Evolutionary conservation across 64 coral and sea anemone species (phyloP).

Genomic region (Astreopora myriophthalma): DNA sequence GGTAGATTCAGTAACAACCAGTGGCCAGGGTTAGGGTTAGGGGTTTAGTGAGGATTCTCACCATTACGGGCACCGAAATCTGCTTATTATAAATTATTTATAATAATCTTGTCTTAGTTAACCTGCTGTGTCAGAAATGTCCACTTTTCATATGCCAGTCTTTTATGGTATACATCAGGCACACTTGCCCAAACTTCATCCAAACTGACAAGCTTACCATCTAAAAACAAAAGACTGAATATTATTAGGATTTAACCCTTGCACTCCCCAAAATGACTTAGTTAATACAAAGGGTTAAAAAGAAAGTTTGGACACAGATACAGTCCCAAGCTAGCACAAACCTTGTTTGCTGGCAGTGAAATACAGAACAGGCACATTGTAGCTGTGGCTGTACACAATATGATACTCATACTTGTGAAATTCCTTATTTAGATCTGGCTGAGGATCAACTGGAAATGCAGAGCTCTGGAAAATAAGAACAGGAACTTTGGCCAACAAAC

Average conservation of each 20-base stretch:
- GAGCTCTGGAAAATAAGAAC: conserved; percentile 38
- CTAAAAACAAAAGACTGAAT: conserved; percentile 33
- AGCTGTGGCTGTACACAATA: conserved; percentile 88
- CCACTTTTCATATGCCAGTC: conserved; percentile 89
- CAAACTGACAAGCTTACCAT: conserved; percentile 81
- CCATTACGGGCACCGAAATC: no score
- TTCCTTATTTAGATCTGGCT: neutral
- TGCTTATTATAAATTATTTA: no score
- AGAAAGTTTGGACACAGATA: no score
- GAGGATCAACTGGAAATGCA: neutral
- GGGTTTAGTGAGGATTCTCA: no score
- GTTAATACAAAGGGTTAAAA: no score
- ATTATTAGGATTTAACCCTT: neutral
- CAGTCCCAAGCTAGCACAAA: neutral
- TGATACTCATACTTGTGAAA: conserved; percentile 82
- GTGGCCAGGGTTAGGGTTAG: no score
- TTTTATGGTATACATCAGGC: conserved; percentile 66
- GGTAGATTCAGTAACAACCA: no score
- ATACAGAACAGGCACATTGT: conserved; percentile 92
- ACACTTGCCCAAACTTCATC: conserved; percentile 84
- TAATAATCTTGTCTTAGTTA: neutral
- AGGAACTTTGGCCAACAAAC: neutral
- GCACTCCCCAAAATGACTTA: neutral
- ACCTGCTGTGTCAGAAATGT: conserved; percentile 99
- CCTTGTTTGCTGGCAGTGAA: conserved; percentile 90